Percentiles rank a stretch among this genome's conserved stretches.
Evolutionary conservation across 2,113 vertebrate species (phyloP).

Genomic region (Lampris megalopsis): DNA sequence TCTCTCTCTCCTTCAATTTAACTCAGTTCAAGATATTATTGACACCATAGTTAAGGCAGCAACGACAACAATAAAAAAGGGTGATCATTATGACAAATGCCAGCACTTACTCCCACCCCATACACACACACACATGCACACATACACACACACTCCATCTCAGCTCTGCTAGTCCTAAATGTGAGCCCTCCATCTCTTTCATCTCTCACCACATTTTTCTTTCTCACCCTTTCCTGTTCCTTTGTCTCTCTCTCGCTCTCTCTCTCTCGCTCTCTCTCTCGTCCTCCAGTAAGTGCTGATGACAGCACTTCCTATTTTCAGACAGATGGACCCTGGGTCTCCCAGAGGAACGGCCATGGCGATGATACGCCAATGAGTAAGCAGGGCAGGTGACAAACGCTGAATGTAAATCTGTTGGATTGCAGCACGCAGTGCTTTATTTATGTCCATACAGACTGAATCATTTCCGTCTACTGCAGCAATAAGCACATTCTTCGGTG

Average conservation of each 20-base stretch:
- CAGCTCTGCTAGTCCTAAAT: too few relatives aligned
- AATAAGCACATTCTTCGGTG: background rate
- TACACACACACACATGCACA: too few relatives aligned
- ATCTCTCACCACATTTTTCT: background rate
- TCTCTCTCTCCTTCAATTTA: too few relatives aligned
- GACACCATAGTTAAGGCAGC: too few relatives aligned
- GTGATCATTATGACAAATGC: too few relatives aligned
- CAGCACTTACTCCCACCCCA: too few relatives aligned
- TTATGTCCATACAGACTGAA: constrained; percentile 2
- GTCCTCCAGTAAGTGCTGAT: constrained; percentile 60
- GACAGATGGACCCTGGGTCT: constrained; percentile 43
- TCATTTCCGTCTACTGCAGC: background rate
- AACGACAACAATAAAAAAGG: too few relatives aligned
- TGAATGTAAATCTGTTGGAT: constrained; percentile 52
- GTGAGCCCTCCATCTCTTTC: too few relatives aligned
- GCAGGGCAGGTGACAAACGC: constrained; percentile 44
- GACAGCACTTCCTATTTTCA: constrained; percentile 65
- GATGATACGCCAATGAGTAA: constrained; percentile 68
- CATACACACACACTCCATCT: too few relatives aligned
- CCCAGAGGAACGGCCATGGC: constrained; percentile 47
- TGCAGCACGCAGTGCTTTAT: constrained; percentile 17
- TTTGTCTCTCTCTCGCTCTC: background rate
- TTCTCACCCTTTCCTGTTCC: background rate
- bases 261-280: background rate
- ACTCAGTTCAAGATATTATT: too few relatives aligned